A percentile compares a stretch with the other conserved stretches of the same genome.
These are phyloP conservation scores for Anarrhichthys ocellatus DNA, from an alignment of 2,113 vertebrate species.

Conservation along the genomic window DNA sequence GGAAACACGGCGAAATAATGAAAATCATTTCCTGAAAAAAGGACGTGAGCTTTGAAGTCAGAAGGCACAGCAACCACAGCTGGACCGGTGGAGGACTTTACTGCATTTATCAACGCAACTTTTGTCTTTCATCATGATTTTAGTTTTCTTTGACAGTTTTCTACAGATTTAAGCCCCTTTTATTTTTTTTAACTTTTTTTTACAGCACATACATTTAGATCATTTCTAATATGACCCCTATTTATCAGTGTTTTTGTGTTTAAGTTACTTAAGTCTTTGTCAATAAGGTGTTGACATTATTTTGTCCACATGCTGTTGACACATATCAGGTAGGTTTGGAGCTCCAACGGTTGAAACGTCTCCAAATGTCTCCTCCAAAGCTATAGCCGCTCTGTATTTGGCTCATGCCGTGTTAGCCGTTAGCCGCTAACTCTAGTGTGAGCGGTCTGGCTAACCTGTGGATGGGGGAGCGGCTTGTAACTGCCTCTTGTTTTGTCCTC, in stretches of 20 bases:
- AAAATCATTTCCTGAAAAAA: not conserved
- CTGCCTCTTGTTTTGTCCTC: slow-evolving; percentile 63
- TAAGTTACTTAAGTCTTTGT: not conserved
- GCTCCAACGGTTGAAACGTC: not conserved
- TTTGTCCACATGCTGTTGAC: not conserved
- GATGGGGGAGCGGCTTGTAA: slow-evolving; percentile 61
- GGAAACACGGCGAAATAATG: not conserved
- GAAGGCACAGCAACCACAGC: not conserved
- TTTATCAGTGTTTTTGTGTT: not conserved
- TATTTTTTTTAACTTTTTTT: not conserved
- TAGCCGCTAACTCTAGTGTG: slow-evolving; percentile 8
- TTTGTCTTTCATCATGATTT: not conserved
- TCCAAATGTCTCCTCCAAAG: too few species aligned
- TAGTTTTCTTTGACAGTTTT: not conserved
- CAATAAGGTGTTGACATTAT: not conserved
- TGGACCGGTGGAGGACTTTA: not conserved
- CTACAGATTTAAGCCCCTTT: not conserved
- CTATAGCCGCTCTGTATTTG: too few species aligned
- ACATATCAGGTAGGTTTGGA: not conserved
- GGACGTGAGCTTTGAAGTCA: not conserved
- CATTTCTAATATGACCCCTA: not conserved
- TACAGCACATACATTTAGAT: not conserved
- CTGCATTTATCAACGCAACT: not conserved
- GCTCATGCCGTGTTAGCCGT: not conserved
- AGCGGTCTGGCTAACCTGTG: slow-evolving; percentile 42